Conservation (phyloP, 2,797 vertebrate genomes). For the Anas flavirostris region DNA sequence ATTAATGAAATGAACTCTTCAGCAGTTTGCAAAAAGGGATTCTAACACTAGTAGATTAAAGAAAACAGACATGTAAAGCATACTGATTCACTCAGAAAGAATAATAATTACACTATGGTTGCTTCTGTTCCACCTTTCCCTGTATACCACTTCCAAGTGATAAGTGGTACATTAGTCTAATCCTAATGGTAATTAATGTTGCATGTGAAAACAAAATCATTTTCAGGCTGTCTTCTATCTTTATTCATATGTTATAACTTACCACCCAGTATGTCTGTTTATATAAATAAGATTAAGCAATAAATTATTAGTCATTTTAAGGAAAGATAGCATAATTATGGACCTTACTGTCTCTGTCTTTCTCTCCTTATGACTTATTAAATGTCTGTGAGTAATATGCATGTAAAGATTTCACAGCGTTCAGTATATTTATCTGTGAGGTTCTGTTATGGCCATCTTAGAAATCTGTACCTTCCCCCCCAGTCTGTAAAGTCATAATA, state of each 20-base stretch:
- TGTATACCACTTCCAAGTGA: not conserved
- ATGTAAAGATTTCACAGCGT: not conserved
- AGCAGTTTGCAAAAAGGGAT: constrained; percentile 49
- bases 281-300: not conserved
- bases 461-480: not conserved
- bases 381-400: not conserved
- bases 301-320: not conserved
- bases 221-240: not conserved
- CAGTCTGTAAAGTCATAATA: not conserved
- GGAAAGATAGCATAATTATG: not conserved
- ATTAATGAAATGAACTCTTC: constrained; percentile 71
- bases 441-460: not conserved
- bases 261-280: not conserved
- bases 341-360: not conserved
- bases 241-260: not conserved
- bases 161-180: not conserved
- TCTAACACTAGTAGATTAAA: constrained; percentile 58
- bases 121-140: not conserved
- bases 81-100: constrained; percentile 18
- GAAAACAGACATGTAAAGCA: constrained; percentile 44
- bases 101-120: constrained; percentile 38
- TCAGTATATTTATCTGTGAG: not conserved
- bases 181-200: constrained; percentile 38
- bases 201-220: not conserved
- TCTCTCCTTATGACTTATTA: not conserved